These are phyloP conservation scores for Sphenopsis melanotis DNA, from an alignment of 2,797 vertebrate species.

Conservation along the genomic window DNA sequence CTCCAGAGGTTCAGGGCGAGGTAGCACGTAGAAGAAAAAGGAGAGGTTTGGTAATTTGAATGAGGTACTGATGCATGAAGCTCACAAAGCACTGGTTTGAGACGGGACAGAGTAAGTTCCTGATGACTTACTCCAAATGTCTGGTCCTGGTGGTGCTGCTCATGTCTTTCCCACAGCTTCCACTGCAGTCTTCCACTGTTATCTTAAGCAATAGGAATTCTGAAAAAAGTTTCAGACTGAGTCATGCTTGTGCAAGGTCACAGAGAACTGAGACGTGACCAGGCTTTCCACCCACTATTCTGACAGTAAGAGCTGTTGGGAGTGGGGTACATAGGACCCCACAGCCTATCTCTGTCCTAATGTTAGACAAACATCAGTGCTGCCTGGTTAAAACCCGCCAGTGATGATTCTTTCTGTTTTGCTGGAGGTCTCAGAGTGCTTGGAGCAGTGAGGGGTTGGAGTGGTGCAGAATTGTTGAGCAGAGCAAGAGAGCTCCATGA, in stretches of 20 bases:
- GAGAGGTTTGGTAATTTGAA: background rate
- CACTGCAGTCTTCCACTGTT: background rate
- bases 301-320: background rate
- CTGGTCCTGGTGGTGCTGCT: background rate
- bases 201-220: background rate
- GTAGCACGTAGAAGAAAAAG: fast-evolving
- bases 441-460: background rate
- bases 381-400: background rate
- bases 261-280: background rate
- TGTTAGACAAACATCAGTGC: background rate
- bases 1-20: background rate
- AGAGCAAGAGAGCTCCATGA: background rate
- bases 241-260: background rate
- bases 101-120: background rate
- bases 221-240: background rate
- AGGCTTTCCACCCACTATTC: fast-evolving
- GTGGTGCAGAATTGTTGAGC: background rate
- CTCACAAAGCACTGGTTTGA: background rate
- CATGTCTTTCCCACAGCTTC: background rate
- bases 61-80: background rate
- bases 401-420: background rate
- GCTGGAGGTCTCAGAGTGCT: fast-evolving
- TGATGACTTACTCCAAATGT: background rate
- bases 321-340: background rate
- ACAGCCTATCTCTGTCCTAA: background rate